Base-by-base conservation (phyloP, 2,113 vertebrate species). In the Ginglymostoma cirratum region DNA sequence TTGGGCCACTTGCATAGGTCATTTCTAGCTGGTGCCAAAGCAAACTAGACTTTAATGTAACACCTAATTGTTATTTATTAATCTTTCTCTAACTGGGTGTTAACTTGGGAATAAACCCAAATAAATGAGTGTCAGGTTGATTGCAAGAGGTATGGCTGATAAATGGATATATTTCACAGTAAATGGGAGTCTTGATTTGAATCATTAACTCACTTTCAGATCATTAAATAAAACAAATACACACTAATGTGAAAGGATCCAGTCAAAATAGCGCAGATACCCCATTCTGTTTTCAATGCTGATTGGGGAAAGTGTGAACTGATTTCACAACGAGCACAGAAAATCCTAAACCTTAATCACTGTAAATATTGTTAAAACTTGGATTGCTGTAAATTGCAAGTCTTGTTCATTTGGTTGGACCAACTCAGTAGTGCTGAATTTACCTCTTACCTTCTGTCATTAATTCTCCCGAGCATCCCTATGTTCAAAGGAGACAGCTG, bases 61-160 rank as follows among this genome's bases (percentile, higher is more conserved):
- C 42, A 89, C 95, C 94, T 96, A 48, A 96, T 96, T 97, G 97
- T 98, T 98, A 97, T 96, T 97, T 97, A 98, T 98, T 98, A 98
- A 98, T 97, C 97, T 97, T 27, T 72, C 94, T 86, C 96, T 97
- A 97, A 97, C 97, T 97, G 97, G 97, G 97, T 97, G 97, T 97
- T 98, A 98, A 97, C 97, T 97, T 96, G 90, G 8, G 96, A 96
- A 97, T 97, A 97, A 97, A 97, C 96, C 96, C 78, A 96, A 94
- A 95, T 95, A 92, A 96, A 96, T 96, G 90, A 97, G 97, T 96
- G 97, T 97, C 96, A 96, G 96, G 90, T 96, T 94, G 90, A 96
- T 96, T 96, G 72, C 95, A 92, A 61, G 96, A 96, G 96, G 97
- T 96, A 95, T 96, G 95, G 96, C 96, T 96, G 78, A 96, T 97